These are phyloP conservation scores for Amphibalanus amphitrite DNA, from an alignment of 1,140 invertebrate species.

Conservation along the genomic window DNA sequence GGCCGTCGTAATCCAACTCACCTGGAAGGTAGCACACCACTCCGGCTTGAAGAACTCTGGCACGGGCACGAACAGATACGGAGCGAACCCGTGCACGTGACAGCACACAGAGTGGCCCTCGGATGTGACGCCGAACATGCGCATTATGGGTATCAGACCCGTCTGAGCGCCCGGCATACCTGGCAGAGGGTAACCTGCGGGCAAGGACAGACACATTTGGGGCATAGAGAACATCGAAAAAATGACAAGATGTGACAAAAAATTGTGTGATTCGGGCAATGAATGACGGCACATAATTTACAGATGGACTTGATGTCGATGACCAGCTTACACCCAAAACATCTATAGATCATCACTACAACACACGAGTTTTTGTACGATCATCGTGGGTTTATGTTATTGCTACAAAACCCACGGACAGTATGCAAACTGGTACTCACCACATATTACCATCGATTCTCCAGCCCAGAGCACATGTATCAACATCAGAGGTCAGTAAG, in stretches of 20 bases:
- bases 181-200: constrained; percentile 37
- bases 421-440: not conserved
- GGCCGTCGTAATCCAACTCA: constrained; percentile 22
- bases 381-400: not conserved
- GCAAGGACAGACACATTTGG: constrained; percentile 10
- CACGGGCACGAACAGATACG: constrained; percentile 84
- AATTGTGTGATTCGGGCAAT: not conserved
- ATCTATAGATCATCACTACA: not conserved
- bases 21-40: constrained; percentile 53
- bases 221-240: not conserved
- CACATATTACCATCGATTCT: not conserved
- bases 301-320: no score
- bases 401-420: not conserved
- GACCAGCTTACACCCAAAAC: not conserved
- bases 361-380: constrained; percentile 7
- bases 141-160: constrained; percentile 69
- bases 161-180: constrained; percentile 66
- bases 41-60: constrained; percentile 51
- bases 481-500: no score
- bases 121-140: constrained; percentile 89
- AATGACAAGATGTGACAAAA: not conserved
- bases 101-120: constrained; percentile 86
- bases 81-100: constrained; percentile 91
- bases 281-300: no score
- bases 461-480: not conserved